Conservation (phyloP, 2,888 invertebrate genomes). For the Desoria tigrina region DNA sequence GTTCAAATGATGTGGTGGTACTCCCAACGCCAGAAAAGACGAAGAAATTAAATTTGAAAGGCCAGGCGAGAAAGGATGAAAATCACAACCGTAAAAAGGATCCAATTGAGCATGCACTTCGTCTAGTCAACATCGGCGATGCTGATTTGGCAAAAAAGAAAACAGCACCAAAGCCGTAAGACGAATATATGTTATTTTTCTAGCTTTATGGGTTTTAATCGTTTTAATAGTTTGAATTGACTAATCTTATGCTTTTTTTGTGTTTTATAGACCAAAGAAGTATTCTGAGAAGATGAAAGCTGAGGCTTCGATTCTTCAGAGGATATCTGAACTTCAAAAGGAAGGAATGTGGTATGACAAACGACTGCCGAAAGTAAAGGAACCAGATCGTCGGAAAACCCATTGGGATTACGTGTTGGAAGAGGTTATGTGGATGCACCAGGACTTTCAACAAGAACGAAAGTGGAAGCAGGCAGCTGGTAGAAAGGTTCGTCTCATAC, state of each 20-base stretch:
- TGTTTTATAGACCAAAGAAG: constrained; percentile 37
- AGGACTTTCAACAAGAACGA: constrained; percentile 95
- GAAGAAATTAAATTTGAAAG: too few species aligned
- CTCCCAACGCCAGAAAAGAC: too few species aligned
- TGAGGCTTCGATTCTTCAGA: constrained; percentile 91
- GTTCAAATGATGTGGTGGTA: too few species aligned
- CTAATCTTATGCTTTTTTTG: constrained; percentile 2
- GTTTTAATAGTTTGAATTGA: neutral
- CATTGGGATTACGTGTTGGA: constrained; percentile 99
- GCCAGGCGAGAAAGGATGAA: too few species aligned
- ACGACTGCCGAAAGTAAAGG: constrained; percentile 40
- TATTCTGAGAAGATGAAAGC: constrained; percentile 48
- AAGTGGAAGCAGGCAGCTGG: constrained; percentile 97
- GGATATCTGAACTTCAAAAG: constrained; percentile 86
- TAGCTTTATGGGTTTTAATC: too few species aligned
- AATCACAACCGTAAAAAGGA: too few species aligned
- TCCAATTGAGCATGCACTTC: too few species aligned
- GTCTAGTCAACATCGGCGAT: neutral
- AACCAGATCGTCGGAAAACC: constrained; percentile 58
- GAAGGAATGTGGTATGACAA: constrained; percentile 84
- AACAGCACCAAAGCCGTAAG: constrained; percentile 13
- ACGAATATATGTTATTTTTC: neutral
- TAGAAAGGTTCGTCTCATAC: constrained; percentile 66
- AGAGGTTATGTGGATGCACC: constrained; percentile 98
- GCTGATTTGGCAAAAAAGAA: constrained; percentile 3